Base-by-base conservation (phyloP, 2,113 vertebrate species). In the Pao palembangensis region DNA sequence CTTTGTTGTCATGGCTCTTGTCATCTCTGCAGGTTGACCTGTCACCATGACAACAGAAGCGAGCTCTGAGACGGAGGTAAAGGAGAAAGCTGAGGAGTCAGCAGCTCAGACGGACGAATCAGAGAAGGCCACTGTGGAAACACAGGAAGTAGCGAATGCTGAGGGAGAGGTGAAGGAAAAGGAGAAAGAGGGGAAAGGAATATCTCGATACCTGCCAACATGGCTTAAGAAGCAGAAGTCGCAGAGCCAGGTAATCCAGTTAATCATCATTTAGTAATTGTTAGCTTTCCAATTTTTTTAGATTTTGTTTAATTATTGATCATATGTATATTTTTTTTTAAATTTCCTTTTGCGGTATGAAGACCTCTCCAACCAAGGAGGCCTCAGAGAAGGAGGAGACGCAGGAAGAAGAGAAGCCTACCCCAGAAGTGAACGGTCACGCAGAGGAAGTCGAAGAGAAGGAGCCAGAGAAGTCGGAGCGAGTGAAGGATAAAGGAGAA, bases 161-260 rank as follows among this genome's bases (percentile, higher is more conserved):
- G 80, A 82, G 25, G 87, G 23, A 55, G 71, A 83, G 77, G 75
- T 34, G 85, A 72, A 67, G 66, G 92, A 91, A 25, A 92, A 91
- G 48, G 91, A 89, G 67, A 90, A 88, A 38, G 87, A 91, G 61
- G 93, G 91, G 58, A 94, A 93, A 64, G 94, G 96, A 13, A 93
- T 99, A 85, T 92, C 94, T 79, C 93, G 96, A 16, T 98, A 97
- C 75, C 86, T 99, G 53, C 96, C 96, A 2, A 92, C 95, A 42
- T 99, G 97, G 97, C 93, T 96, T 85, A 99, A 96, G 88, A 98
- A 95, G 69, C 96, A 96, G 62, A 98, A 94, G 75, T 96, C 96
- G 8, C 93, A 92, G 63, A 93, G 84, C 64, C 91, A 95, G 82
- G 88, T 88, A 43, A 5, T 18, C 20, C 34, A 12, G 8, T 12